Conservation (phyloP, 2,797 vertebrate genomes). For the Cephalopachus bancanus region DNA sequence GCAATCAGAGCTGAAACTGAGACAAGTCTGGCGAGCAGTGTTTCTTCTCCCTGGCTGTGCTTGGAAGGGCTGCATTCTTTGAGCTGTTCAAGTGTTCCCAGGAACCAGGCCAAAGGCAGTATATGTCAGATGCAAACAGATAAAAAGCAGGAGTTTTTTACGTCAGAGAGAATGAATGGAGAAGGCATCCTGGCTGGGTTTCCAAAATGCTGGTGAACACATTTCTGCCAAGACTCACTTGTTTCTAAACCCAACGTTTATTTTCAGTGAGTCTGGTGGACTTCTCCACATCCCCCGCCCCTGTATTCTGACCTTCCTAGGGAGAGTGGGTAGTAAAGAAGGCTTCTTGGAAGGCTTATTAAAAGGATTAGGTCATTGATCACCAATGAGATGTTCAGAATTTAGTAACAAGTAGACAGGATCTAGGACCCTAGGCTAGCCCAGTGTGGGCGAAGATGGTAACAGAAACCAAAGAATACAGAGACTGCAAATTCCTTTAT, state of each 20-base stretch:
- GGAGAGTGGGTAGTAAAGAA: constrained; percentile 61
- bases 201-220: background rate
- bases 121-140: background rate
- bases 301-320: background rate
- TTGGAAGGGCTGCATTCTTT: background rate
- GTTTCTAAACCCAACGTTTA: constrained; percentile 19
- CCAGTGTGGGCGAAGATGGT: constrained; percentile 36
- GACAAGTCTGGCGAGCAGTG: background rate
- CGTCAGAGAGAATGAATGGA: background rate
- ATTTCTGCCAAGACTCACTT: background rate
- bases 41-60: constrained; percentile 11
- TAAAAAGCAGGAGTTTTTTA: background rate
- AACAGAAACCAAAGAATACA: constrained; percentile 54
- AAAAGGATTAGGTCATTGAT: constrained; percentile 78
- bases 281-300: background rate
- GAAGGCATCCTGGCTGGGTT: background rate
- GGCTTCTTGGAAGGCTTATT: constrained; percentile 78
- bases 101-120: background rate
- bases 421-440: constrained; percentile 25
- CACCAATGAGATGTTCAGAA: constrained; percentile 67
- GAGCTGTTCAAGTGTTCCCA: background rate
- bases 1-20: background rate
- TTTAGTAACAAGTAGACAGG: constrained; percentile 69
- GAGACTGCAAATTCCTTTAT: constrained; percentile 59
- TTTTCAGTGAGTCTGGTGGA: constrained; percentile 46